Evolutionary conservation across 2,888 invertebrate species (phyloP).

Genomic region (Ophonus ardosiacus): DNA sequence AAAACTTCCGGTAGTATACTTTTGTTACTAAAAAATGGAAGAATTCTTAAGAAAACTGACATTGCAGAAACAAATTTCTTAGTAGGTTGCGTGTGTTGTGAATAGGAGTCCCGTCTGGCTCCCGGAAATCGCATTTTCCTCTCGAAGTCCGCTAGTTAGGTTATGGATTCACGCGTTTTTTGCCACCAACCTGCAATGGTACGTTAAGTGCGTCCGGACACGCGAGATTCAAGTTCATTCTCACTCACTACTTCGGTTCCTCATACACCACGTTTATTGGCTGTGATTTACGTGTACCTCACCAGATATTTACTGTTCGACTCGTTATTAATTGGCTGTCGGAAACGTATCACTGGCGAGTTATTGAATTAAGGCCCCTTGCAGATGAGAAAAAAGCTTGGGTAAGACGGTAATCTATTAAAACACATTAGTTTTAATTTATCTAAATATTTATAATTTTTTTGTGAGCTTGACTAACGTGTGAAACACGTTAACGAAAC

Average conservation of each 20-base stretch:
- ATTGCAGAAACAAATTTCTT: background rate
- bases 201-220: constrained; percentile 48
- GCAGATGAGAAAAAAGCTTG: constrained; percentile 26
- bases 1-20: too few species aligned
- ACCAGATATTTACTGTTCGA: constrained; percentile 48
- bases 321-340: constrained; percentile 50
- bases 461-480: constrained; percentile 40
- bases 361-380: constrained; percentile 59
- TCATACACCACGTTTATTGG: constrained; percentile 4
- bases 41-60: too few species aligned
- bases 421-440: constrained; percentile 58
- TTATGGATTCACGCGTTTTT: constrained; percentile 44
- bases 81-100: constrained; percentile 2
- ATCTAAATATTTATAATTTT: constrained; percentile 59
- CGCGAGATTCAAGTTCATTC: constrained; percentile 35
- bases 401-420: constrained; percentile 50
- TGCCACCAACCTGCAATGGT: constrained; percentile 3
- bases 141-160: constrained; percentile 24
- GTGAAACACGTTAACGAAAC: constrained; percentile 47
- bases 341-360: constrained; percentile 49
- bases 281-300: constrained; percentile 53
- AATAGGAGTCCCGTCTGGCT: constrained; percentile 19
- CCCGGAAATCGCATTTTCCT: constrained; percentile 52
- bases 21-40: too few species aligned
- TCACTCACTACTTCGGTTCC: constrained; percentile 4